Percentiles rank a stretch among this genome's conserved stretches.
Evolutionary conservation across 2,888 invertebrate species (phyloP).

Genomic region (Tanypteryx hageni): DNA sequence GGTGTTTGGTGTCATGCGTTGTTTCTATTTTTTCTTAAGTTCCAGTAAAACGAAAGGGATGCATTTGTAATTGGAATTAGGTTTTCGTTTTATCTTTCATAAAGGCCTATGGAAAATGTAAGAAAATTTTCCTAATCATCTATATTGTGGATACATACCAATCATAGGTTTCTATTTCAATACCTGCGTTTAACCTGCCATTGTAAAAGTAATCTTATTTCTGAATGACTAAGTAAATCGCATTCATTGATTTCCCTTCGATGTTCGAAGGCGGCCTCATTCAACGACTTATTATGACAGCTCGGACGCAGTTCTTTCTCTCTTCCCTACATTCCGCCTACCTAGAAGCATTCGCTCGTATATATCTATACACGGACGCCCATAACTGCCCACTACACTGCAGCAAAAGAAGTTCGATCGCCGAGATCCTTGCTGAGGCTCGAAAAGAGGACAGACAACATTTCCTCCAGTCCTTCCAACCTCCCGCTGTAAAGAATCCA

Average conservation of each 20-base stretch:
- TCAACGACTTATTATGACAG: not conserved
- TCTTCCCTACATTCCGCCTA: not conserved
- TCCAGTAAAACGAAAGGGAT: too few relatives aligned
- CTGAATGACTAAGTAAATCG: not conserved
- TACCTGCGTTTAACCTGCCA: too few relatives aligned
- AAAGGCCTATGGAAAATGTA: too few relatives aligned
- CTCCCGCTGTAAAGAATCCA: not conserved
- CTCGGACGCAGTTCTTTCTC: not conserved
- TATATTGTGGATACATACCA: too few relatives aligned
- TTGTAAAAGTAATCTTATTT: not conserved
- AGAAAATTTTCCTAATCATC: too few relatives aligned
- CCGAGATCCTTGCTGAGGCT: not conserved
- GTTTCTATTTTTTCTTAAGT: too few relatives aligned
- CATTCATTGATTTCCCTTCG: not conserved
- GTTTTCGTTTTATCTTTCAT: too few relatives aligned
- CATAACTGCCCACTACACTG: not conserved
- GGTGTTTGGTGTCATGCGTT: too few relatives aligned
- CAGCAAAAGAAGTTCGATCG: not conserved
- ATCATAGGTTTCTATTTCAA: too few relatives aligned
- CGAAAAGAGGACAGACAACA: not conserved
- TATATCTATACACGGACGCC: not conserved
- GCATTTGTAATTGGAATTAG: too few relatives aligned
- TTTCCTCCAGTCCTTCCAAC: not conserved
- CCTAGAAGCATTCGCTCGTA: not conserved
- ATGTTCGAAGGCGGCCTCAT: not conserved